Percentiles rank a stretch among this genome's conserved stretches.
Evolutionary conservation across 2,888 invertebrate genomes (phyloP).

Genomic region (Watsonalla binaria): DNA sequence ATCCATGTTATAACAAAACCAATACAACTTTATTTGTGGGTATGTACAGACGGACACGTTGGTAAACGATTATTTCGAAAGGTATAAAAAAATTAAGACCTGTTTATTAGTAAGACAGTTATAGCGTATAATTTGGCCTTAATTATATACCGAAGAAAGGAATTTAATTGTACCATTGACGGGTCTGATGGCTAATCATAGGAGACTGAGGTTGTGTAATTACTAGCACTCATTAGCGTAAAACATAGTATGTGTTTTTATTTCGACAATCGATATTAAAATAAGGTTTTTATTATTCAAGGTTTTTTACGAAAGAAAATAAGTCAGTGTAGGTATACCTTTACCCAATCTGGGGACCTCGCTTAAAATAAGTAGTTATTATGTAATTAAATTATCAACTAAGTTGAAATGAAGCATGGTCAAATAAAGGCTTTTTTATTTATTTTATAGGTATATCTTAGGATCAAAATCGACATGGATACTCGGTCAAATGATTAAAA

Average conservation of each 20-base stretch:
- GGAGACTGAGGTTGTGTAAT: not conserved
- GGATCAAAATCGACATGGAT: no score
- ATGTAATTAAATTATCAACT: no score
- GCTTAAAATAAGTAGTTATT: no score
- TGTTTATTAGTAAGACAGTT: not conserved
- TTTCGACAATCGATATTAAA: conserved; percentile 20
- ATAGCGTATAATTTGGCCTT: not conserved
- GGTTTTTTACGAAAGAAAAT: no score
- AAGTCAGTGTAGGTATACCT: no score
- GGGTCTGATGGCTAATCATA: not conserved
- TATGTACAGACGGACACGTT: conserved; percentile 20
- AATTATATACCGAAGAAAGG: not conserved
- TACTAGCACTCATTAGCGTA: conserved; percentile 19
- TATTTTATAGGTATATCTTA: no score
- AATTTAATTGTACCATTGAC: conserved; percentile 1
- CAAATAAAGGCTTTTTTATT: no score
- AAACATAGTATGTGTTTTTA: conserved; percentile 36
- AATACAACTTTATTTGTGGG: conserved; percentile 42
- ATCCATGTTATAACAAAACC: conserved; percentile 49
- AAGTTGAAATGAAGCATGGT: no score
- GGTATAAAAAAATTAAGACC: not conserved
- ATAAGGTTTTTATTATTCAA: no score
- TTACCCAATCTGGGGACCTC: no score
- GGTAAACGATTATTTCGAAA: not conserved
- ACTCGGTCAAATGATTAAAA: no score